Conservation (phyloP, 2,888 invertebrate genomes). For the Ophioninae sp. region DNA sequence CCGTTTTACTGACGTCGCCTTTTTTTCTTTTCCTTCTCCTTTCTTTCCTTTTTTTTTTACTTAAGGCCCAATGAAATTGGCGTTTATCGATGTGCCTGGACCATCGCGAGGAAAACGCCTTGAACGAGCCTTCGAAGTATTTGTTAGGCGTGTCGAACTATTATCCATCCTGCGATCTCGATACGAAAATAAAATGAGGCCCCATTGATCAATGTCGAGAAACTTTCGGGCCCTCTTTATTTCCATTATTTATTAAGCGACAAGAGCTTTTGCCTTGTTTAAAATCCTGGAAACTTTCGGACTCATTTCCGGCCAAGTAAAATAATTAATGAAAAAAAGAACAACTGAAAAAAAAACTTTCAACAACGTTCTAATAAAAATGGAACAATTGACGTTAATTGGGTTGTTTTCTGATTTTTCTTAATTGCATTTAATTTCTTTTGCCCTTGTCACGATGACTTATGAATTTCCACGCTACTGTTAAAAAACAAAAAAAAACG, state of each 20-base stretch:
- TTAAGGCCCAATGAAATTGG: conserved; percentile 43
- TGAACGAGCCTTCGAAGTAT: conserved; percentile 29
- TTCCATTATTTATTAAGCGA: conserved; percentile 39
- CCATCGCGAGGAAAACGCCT: conserved; percentile 40
- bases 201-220: conserved; percentile 46
- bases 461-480: conserved; percentile 3
- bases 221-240: conserved; percentile 32
- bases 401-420: conserved; percentile 17
- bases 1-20: background rate
- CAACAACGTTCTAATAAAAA: no score
- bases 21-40: background rate
- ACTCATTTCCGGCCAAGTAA: no score
- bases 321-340: no score
- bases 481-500: background rate
- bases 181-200: conserved; percentile 32
- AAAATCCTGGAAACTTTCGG: conserved; percentile 47
- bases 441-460: conserved; percentile 5
- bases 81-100: conserved; percentile 6
- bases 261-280: conserved; percentile 28
- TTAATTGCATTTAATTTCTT: background rate
- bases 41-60: conserved; percentile 1
- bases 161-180: conserved; percentile 27
- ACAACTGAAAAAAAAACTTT: no score
- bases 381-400: no score
- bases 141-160: conserved; percentile 17